phyloP scores from a whole-genome alignment of 2,888 invertebrate species.

The Druceiella hillmani region DNA sequence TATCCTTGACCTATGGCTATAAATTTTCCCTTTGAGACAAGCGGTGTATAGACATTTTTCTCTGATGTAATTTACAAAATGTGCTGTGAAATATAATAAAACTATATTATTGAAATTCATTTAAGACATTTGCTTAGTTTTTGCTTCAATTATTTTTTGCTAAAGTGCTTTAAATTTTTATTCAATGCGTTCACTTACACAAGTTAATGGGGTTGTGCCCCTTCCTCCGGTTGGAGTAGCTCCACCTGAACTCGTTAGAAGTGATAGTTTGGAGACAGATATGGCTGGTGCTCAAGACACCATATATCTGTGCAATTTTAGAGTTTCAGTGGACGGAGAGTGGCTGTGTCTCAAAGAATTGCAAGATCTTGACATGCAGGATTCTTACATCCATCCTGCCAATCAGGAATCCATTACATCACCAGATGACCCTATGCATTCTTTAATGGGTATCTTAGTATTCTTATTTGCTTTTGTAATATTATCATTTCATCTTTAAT shows the following conservation, averaged over 20 bases:
- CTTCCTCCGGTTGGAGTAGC: slow-evolving; percentile 29
- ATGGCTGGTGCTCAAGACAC: slow-evolving; percentile 92
- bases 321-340: slow-evolving; percentile 95
- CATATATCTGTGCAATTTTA: slow-evolving; percentile 94
- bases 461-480: slow-evolving; percentile 5
- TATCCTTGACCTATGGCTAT: no score
- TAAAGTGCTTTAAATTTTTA: no score
- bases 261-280: slow-evolving; percentile 48
- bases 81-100: no score
- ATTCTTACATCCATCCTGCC: slow-evolving; percentile 60
- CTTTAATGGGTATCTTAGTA: slow-evolving; percentile 41
- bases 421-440: slow-evolving; percentile 56
- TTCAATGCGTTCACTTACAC: slow-evolving; percentile 50
- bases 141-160: no score
- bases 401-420: slow-evolving; percentile 59
- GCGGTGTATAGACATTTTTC: no score
- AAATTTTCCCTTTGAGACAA: no score
- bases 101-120: no score
- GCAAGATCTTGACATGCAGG: slow-evolving; percentile 85
- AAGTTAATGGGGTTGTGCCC: slow-evolving; percentile 44
- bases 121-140: no score
- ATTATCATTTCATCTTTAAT: background rate
- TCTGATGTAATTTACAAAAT: no score
- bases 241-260: no score
- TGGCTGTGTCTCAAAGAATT: slow-evolving; percentile 94